Evolutionary conservation across 92 coral and sea anemone genomes (phyloP).

Genomic region (Actinernus sp.): DNA sequence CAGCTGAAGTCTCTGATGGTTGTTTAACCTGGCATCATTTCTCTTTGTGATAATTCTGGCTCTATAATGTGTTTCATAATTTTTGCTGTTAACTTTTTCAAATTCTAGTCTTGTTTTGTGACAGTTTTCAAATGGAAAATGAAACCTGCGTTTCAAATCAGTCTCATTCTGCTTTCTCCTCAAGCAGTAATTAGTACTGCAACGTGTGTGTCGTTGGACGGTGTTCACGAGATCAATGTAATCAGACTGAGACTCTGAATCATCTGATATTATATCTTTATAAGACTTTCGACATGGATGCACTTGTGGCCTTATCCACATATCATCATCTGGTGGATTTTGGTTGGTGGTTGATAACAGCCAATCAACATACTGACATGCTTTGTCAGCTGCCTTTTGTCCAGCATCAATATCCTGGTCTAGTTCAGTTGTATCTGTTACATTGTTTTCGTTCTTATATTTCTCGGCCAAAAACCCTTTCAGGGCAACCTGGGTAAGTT

Average conservation of each 20-base stretch:
- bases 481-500: conserved; percentile 65
- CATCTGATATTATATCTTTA: conserved; percentile 43
- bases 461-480: conserved; percentile 81
- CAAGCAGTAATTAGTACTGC: conserved; percentile 64
- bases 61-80: conserved; percentile 42
- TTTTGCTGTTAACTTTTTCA: conserved; percentile 42
- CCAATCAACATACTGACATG: conserved; percentile 75
- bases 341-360: conserved; percentile 63
- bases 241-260: conserved; percentile 23
- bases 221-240: conserved; percentile 57
- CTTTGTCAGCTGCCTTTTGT: conserved; percentile 44
- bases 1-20: conserved; percentile 50
- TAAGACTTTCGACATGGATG: conserved; percentile 73
- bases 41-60: conserved; percentile 54
- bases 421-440: conserved; percentile 15
- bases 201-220: conserved; percentile 59
- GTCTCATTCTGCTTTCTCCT: conserved; percentile 43
- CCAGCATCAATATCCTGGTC: conserved; percentile 68
- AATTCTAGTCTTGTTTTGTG: conserved; percentile 43
- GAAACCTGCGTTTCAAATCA: conserved; percentile 59
- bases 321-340: conserved; percentile 57
- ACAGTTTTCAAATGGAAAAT: conserved; percentile 56
- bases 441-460: conserved; percentile 59
- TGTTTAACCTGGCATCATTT: conserved; percentile 60
- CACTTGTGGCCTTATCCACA: conserved; percentile 38